Evolutionary conservation across 2,888 invertebrate genomes (phyloP), one percentile per base, ranked within the genome.

Genomic region (Thera obeliscata): DNA sequence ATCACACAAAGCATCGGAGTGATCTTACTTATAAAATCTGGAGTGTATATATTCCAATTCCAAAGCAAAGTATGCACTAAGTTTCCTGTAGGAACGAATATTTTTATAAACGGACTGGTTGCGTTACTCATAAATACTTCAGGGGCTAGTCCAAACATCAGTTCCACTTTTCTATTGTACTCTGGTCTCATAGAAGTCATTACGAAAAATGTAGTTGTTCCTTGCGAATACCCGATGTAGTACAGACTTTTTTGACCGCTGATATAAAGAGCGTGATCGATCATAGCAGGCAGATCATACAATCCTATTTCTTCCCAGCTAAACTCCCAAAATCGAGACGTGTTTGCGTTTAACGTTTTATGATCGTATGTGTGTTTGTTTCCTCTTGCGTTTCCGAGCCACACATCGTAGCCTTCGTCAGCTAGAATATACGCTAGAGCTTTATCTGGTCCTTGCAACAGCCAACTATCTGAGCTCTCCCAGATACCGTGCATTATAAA

Each of bases 341-440:
- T 66, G 0, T 73, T 78, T 0, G 78, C 54, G 3, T 70, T 74
- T 1, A 87, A 62, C 2, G 60, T 73, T 1, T 88, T 81, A 78
- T 95, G 66, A 6, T 71, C 73, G 3, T 84, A 66, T 2, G 66
- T 74, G 6, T 89, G 81, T 78, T 94, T 94, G 85, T 97, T 98
- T 0, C 98, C 98, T 77, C 98, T 94, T 1, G 95, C 95, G 85
- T 98, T 98, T 1, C 97, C 97, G 82, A 98, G 81, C 98, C 98
- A 98, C 0, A 96, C 96, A 76, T 96, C 96, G 77, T 94, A 96
- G 3, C 96, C 96, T 56, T 87, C 79, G 70, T 96, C 95, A 0
- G 95, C 94, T 64, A 96, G 92, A 78, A 95, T 92, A 87, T 94
- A 96, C 75, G 88, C 97, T 65, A 93, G 71, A 76, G 93, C 95